These are phyloP conservation scores for Syngnathus rostellatus DNA, from an alignment of 2,797 vertebrate species.

Conservation along the genomic window DNA sequence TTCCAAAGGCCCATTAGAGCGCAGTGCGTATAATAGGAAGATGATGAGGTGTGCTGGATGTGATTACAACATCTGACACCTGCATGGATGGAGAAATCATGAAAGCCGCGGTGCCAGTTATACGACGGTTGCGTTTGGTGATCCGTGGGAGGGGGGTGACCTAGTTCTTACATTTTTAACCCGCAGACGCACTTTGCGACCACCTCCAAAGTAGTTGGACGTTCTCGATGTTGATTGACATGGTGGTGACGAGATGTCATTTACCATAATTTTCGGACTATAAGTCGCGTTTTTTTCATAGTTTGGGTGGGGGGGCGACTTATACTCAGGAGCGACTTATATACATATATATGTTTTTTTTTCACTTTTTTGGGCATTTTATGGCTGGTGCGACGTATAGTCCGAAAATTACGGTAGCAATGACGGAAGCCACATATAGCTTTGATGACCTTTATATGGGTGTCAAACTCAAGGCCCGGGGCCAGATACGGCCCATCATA, in stretches of 20 bases:
- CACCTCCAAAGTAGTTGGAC: neutral
- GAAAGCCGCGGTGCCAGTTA: neutral
- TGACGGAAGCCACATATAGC: neutral
- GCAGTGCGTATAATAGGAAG: constrained; percentile 12
- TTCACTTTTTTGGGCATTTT: too few relatives aligned
- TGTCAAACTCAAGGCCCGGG: too few relatives aligned
- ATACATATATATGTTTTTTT: too few relatives aligned
- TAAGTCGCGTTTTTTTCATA: too few relatives aligned
- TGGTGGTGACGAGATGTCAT: too few relatives aligned
- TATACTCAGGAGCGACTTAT: too few relatives aligned
- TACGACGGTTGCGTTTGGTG: neutral
- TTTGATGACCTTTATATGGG: neutral
- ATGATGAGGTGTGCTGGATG: constrained; percentile 13
- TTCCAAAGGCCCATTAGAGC: constrained; percentile 1
- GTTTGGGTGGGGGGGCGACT: too few relatives aligned
- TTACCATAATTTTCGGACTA: too few relatives aligned
- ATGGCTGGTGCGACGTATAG: too few relatives aligned
- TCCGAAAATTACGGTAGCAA: too few relatives aligned
- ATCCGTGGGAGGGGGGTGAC: neutral
- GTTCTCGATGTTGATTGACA: too few relatives aligned
- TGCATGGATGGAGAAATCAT: neutral
- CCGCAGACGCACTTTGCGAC: neutral
- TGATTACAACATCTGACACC: constrained; percentile 8
- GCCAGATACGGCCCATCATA: too few relatives aligned
- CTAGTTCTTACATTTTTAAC: neutral